These are phyloP conservation scores for Uropetala carovei DNA, from an alignment of 2,888 invertebrate species.

Conservation along the genomic window DNA sequence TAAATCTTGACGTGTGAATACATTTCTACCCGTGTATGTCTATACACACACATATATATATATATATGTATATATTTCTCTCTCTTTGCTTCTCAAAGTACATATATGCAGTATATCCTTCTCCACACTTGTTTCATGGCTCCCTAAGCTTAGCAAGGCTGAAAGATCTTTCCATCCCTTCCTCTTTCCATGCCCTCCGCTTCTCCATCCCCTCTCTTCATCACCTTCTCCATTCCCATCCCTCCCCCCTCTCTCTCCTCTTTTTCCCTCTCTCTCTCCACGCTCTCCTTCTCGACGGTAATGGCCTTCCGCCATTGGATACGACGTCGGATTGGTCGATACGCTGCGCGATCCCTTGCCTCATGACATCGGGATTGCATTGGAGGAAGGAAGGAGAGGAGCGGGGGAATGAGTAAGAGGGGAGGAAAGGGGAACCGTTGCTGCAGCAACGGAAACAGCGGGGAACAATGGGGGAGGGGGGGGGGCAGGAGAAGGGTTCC, in stretches of 20 bases:
- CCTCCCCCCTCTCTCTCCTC: background rate
- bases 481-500: constrained; percentile 47
- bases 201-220: background rate
- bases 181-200: background rate
- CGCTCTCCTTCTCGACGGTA: background rate
- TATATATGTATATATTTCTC: no score
- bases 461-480: constrained; percentile 40
- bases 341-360: constrained; percentile 56
- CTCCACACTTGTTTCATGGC: no score
- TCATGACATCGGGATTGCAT: constrained; percentile 56
- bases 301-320: constrained; percentile 33
- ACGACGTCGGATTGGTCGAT: constrained; percentile 59
- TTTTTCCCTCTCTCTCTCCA: constrained; percentile 11
- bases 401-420: background rate
- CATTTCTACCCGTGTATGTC: no score
- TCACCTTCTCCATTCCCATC: background rate
- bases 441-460: background rate
- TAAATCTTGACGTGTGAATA: no score
- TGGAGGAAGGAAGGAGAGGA: background rate
- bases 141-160: no score
- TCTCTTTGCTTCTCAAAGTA: no score
- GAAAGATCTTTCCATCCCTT: no score
- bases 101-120: no score
- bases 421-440: no score
- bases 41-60: no score